phyloP scores from a whole-genome alignment of 1,140 invertebrate genomes.

The Listronotus bonariensis region DNA sequence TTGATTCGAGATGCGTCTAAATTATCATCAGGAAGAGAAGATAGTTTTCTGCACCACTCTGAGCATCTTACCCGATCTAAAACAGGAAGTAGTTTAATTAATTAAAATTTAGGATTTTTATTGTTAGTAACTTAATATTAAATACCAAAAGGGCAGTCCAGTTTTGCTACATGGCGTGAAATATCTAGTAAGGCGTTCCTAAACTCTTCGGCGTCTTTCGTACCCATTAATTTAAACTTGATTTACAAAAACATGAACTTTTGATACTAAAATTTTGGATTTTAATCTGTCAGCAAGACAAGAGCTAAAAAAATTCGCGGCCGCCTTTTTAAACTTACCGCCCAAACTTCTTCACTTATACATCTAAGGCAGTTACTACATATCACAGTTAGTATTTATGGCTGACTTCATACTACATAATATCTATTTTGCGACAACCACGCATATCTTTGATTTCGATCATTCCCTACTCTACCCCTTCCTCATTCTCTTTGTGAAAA shows the following conservation, averaged over 20 bases:
- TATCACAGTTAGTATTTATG: too few relatives aligned
- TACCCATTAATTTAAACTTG: conserved; percentile 43
- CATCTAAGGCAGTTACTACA: too few relatives aligned
- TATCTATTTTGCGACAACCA: too few relatives aligned
- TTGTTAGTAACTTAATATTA: conserved; percentile 1
- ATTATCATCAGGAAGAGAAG: conserved; percentile 53
- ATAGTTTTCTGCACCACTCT: conserved; percentile 58
- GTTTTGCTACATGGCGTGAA: conserved; percentile 45
- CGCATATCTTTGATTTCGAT: too few relatives aligned
- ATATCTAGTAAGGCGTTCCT: conserved; percentile 52
- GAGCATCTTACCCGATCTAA: conserved; percentile 59
- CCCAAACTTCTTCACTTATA: too few relatives aligned
- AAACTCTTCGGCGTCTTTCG: conserved; percentile 51
- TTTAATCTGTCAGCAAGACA: not conserved
- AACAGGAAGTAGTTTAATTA: not conserved
- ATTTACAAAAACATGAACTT: conserved; percentile 11
- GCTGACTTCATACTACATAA: too few relatives aligned
- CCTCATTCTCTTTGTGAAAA: too few relatives aligned
- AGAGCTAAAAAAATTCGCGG: too few relatives aligned
- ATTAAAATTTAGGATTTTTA: too few relatives aligned
- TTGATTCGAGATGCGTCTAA: conserved; percentile 56
- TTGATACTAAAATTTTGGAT: conserved; percentile 11
- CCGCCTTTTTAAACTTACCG: too few relatives aligned
- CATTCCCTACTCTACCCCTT: too few relatives aligned
- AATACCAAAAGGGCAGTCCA: conserved; percentile 52